Percentiles rank a stretch among this genome's conserved stretches.
Conservation (phyloP, 1,140 invertebrate species). For the Grapholita molesta region DNA sequence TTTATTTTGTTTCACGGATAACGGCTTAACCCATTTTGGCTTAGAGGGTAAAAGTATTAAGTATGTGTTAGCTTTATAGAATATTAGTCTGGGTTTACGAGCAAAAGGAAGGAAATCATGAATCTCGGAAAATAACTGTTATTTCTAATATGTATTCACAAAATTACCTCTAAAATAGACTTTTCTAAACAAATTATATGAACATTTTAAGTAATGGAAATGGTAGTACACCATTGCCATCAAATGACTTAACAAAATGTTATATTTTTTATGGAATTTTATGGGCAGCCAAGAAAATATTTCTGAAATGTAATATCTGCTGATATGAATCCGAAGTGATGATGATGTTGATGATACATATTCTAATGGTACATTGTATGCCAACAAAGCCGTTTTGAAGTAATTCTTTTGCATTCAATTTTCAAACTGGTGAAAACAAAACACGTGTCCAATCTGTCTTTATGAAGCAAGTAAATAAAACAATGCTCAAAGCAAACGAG, state of each 20-base stretch:
- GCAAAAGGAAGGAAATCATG: not conserved
- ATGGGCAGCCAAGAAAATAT: no score
- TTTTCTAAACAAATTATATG: no score
- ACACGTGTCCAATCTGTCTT: not conserved
- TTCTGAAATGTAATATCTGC: no score
- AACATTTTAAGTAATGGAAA: no score
- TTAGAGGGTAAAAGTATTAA: not conserved
- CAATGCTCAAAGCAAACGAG: not conserved
- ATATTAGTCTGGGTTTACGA: not conserved
- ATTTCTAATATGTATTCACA: no score
- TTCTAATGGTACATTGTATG: no score
- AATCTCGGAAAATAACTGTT: not conserved
- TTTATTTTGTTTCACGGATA: constrained; percentile 1
- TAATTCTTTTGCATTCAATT: not conserved
- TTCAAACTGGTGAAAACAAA: not conserved
- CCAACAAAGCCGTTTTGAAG: not conserved
- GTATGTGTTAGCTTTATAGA: not conserved
- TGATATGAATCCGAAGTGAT: no score
- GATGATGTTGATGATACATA: no score
- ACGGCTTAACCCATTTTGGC: not conserved
- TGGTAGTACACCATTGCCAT: no score
- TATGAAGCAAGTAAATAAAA: not conserved
- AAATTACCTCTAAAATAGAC: no score
- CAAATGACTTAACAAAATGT: no score
- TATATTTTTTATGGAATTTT: no score